Evolutionary conservation across 2,797 vertebrate genomes (phyloP), one percentile per base, ranked within the genome.

Genomic region (Premnoplex brunnescens): DNA sequence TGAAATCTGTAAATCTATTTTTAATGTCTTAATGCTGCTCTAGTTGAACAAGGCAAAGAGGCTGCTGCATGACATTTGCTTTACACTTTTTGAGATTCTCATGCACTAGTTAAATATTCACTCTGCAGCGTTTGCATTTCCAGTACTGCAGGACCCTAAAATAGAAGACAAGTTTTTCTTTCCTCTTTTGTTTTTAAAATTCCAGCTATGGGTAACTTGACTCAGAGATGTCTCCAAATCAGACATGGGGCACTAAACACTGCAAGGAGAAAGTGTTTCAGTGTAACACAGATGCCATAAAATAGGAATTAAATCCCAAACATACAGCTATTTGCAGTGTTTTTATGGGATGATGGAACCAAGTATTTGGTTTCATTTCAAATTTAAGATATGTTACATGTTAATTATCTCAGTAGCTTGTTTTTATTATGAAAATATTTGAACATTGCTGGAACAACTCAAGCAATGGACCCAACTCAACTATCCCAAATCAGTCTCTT

Each of bases 1-100:
- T 96, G 95, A 97, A 97, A 97, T 92, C 95, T 94, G 95, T 66
- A 95, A 95, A 92, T 94, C 89, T 92, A 91, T 97, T 96, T 96
- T 97, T 96, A 95, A 97, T 94, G 94, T 73, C 88, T 93, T 81
- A 85, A 81, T 76, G 95, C 67, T 73, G 92, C 92, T 90, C 32
- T 71, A 67, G 80, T 32, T 80, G 87, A 92, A 92, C 39, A 4
- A 94, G 85, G 89, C 85, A 72, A 72, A 71, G 80, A 26, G 62
- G 77, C 72, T 86, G 86, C 58, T 91, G 85, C 66, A 12, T 46
- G 88, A 87, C 85, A 69, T 94, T 96, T 93, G 73, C 89, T 94
- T 94, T 73, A 21, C 79, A 27, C 89, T 93, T 92, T 91, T 93
- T 81, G 19, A 64, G 91, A 66, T 96, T 94, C 92, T 96, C 89